Conservation (phyloP, 2,113 vertebrate species). For the Cryptomyrus ogoouensis region DNA sequence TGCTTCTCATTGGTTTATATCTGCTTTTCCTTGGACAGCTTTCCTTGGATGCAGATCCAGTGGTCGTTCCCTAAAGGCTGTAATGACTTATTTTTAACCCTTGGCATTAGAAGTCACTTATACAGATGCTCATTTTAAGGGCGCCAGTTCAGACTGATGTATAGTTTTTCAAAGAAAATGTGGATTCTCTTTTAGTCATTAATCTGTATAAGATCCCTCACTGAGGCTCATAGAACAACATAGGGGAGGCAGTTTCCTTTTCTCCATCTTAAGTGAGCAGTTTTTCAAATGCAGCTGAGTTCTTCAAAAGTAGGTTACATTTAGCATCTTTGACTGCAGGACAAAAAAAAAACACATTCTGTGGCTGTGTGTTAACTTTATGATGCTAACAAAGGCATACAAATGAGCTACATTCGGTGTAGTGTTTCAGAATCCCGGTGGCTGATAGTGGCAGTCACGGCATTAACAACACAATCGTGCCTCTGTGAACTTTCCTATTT, state of each 20-base stretch:
- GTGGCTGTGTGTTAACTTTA: neutral
- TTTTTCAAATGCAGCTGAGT: neutral
- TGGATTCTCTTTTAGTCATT: neutral
- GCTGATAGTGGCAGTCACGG: slow-evolving; percentile 51
- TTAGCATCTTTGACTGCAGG: slow-evolving; percentile 25
- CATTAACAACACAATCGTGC: slow-evolving; percentile 48
- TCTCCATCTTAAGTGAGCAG: neutral
- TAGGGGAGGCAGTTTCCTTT: neutral
- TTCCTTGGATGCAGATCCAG: neutral
- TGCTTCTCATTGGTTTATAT: neutral
- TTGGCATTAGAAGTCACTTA: neutral
- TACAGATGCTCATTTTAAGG: neutral
- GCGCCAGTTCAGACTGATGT: neutral
- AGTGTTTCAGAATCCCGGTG: slow-evolving; percentile 59
- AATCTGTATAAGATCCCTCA: neutral
- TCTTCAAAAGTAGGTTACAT: neutral
- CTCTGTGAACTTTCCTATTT: slow-evolving; percentile 42
- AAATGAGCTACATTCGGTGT: slow-evolving; percentile 51
- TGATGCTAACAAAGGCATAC: neutral
- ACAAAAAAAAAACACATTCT: neutral
- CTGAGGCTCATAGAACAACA: neutral
- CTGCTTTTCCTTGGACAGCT: neutral
- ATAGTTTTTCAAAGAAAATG: neutral
- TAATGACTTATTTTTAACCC: neutral
- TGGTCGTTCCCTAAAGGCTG: neutral